Conservation (phyloP, 2,797 vertebrate species). For the Nannoperca obscura region DNA sequence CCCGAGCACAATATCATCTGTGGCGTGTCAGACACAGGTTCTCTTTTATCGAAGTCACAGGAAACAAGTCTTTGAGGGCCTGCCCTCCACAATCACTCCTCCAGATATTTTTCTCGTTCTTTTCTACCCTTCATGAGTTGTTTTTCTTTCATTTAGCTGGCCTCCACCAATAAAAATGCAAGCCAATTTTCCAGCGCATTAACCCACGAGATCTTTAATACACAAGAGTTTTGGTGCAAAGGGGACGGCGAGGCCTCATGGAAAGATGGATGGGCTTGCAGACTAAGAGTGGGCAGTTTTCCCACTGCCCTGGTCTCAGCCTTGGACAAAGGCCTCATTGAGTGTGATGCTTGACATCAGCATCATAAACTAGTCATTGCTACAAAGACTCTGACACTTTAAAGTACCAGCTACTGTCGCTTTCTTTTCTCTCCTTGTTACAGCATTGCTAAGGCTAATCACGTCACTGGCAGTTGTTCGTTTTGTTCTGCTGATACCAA, state of each 20-base stretch:
- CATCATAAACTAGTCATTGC: conserved; percentile 98
- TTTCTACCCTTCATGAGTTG: conserved; percentile 81
- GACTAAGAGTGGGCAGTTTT: conserved; percentile 97
- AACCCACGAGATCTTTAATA: conserved; percentile 97
- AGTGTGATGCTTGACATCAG: conserved; percentile 98
- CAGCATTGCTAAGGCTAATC: conserved; percentile 87
- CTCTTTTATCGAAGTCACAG: conserved; percentile 92
- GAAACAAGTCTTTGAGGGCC: conserved; percentile 89
- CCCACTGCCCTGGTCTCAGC: conserved; percentile 97
- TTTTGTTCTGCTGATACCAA: conserved; percentile 76
- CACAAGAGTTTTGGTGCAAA: conserved; percentile 88
- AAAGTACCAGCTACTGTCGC: conserved; percentile 94
- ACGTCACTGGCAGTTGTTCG: conserved; percentile 87
- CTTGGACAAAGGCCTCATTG: conserved; percentile 99
- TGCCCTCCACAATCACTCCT: conserved; percentile 90
- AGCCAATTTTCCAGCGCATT: conserved; percentile 99
- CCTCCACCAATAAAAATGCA: conserved; percentile 98
- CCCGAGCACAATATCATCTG: conserved; percentile 89
- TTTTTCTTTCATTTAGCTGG: conserved; percentile 95
- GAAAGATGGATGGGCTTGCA: conserved; percentile 97
- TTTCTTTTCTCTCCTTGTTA: conserved; percentile 86
- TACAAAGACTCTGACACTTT: conserved; percentile 99
- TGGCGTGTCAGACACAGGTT: conserved; percentile 85
- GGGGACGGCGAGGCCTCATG: conserved; percentile 88
- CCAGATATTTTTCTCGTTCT: conserved; percentile 85